Evolutionary conservation across 2,797 vertebrate genomes (phyloP), one percentile per base, ranked within the genome.

Genomic region (Pelochelys cantorii): DNA sequence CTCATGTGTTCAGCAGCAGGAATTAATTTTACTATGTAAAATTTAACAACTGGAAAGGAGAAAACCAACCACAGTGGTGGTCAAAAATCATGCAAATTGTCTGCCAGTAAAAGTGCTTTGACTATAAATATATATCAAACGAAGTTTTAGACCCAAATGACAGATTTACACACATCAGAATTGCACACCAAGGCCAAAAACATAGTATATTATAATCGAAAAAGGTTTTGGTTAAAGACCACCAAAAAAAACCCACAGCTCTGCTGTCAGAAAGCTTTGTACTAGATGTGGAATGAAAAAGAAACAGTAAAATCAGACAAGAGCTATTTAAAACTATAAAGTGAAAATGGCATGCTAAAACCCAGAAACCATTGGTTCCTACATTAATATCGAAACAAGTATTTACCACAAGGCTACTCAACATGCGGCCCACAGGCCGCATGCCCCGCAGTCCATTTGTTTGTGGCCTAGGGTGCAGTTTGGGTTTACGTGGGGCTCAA

Each of bases 1-100:
- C 96, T 91, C 95, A 74, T 87, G 68, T 90, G 71, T 81, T 93
- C 92, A 95, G 93, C 96, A 92, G 91, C 83, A 83, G 96, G 96
- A 96, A 96, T 97, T 96, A 96, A 92, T 94, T 94, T 71, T 48
- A 53, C 92, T 89, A 79, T 77, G 89, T 94, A 92, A 95, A 97
- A 95, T 81, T 88, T 85, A 88, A 92, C 92, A 87, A 78, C 18
- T 0, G 87, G 91, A 59, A 1, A 2, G 81, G 81, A 91, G 68
- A 83, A 90, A 27, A 90, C 54, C 81, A 52, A 53, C 55, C 52
- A 0, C 65, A 79, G 83, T 0, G 6, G 14, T 79, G 88, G 94
- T 81, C 57, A 7, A 4, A 82, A 4, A 77, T 29, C 5, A 71
- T 34, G 53, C 12, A 2, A 48, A 18, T 12, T 18, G 60, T 1